Evolutionary conservation across 2,888 invertebrate genomes (phyloP).

Genomic region (Caenorhabditis japonica): DNA sequence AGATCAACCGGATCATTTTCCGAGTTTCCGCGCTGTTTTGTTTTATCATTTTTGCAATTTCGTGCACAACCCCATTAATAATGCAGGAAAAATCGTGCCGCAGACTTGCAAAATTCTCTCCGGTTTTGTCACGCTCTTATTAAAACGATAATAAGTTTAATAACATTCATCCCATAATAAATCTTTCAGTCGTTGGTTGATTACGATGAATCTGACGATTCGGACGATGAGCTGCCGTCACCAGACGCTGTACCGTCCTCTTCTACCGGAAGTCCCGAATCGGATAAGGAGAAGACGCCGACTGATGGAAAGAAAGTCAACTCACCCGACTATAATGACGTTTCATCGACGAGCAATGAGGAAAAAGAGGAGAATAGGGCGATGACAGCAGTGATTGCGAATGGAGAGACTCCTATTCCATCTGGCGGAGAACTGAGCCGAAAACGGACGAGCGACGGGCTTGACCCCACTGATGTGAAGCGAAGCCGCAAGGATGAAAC

Average conservation of each 20-base stretch:
- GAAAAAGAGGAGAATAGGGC: slow-evolving; percentile 26
- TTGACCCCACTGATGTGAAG: slow-evolving; percentile 30
- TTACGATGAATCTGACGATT: slow-evolving; percentile 65
- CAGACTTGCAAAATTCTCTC: too few species aligned
- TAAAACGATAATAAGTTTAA: too few species aligned
- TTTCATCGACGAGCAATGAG: slow-evolving; percentile 49
- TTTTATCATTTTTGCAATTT: too few species aligned
- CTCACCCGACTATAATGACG: slow-evolving; percentile 52
- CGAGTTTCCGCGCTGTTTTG: too few species aligned
- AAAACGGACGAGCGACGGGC: slow-evolving; percentile 40
- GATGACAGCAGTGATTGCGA: slow-evolving; percentile 7
- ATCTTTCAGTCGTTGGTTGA: slow-evolving; percentile 62
- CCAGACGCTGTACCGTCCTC: slow-evolving; percentile 61
- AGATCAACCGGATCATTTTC: too few species aligned
- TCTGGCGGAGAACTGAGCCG: slow-evolving; percentile 15
- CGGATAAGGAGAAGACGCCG: slow-evolving; percentile 27
- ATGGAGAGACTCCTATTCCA: neutral
- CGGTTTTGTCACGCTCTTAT: too few species aligned
- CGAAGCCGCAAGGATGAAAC: slow-evolving; percentile 20
- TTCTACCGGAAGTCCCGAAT: slow-evolving; percentile 62
- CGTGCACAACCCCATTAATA: too few species aligned
- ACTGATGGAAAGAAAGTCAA: slow-evolving; percentile 21
- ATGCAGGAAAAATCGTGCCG: too few species aligned
- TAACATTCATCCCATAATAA: neutral
- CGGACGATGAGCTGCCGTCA: slow-evolving; percentile 53